These are phyloP conservation scores for Glandiceps talaboti DNA, from an alignment of 53 echinoderm and acorn worm genomes.

Conservation along the genomic window DNA sequence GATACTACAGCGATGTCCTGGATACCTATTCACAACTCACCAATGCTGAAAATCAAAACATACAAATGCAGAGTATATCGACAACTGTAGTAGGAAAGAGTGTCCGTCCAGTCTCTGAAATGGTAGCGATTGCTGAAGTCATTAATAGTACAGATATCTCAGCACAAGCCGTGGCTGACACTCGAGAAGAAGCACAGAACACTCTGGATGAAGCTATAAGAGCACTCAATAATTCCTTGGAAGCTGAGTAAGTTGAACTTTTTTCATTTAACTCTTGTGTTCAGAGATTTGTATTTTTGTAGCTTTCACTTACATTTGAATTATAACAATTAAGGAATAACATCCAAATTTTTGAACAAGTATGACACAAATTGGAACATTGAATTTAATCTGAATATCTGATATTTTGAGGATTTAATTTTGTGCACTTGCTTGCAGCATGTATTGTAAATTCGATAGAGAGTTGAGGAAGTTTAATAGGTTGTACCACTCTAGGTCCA, in stretches of 20 bases:
- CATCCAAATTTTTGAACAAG: no score
- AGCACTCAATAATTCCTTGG: conserved; percentile 10
- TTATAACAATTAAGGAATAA: no score
- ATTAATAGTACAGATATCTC: conserved; percentile 44
- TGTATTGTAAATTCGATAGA: no score
- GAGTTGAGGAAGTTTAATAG: no score
- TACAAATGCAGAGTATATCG: conserved; percentile 12
- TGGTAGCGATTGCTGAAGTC: conserved; percentile 27
- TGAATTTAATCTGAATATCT: no score
- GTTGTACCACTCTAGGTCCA: no score
- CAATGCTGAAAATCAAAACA: conserved; percentile 7
- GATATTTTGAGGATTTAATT: no score
- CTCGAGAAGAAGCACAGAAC: conserved; percentile 24
- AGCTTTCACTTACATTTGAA: no score
- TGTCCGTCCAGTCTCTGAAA: conserved; percentile 33
- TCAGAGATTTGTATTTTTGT: no score
- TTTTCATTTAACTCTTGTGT: no score
- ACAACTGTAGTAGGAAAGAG: conserved; percentile 14
- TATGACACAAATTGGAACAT: no score
- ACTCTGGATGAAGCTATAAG: conserved; percentile 16
- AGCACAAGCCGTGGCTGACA: conserved; percentile 13
- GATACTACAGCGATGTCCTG: conserved; percentile 38
- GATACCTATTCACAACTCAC: conserved; percentile 19
- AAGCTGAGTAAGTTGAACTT: conserved; percentile 46
- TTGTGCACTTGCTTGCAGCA: no score